phyloP scores from a whole-genome alignment of 1,140 invertebrate genomes.

The Neomicropteryx cornuta region DNA sequence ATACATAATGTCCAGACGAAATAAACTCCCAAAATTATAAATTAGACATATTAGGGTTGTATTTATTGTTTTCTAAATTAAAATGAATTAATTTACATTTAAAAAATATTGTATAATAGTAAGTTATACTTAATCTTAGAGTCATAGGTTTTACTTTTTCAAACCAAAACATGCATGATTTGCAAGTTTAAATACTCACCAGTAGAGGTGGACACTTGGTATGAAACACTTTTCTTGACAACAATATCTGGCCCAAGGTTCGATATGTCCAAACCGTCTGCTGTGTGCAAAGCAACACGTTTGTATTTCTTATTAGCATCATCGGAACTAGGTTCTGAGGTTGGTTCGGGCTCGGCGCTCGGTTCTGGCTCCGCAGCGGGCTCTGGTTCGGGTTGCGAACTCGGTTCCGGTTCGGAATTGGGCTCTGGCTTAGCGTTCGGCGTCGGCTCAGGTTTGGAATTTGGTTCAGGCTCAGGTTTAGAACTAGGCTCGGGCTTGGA shows the following conservation, averaged over 20 bases:
- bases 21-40: no score
- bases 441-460: constrained; percentile 28
- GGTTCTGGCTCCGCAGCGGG: constrained; percentile 17
- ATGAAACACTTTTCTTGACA: constrained; percentile 61
- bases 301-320: constrained; percentile 31
- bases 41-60: no score
- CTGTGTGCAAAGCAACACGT: constrained; percentile 37
- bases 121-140: no score
- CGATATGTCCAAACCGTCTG: constrained; percentile 33
- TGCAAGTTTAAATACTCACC: no score
- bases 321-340: constrained; percentile 21
- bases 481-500: constrained; percentile 19
- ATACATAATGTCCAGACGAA: no score
- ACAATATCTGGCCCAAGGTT: constrained; percentile 44
- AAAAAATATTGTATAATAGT: no score
- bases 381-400: constrained; percentile 21
- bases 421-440: constrained; percentile 30
- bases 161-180: no score
- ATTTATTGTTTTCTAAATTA: no score
- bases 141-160: no score
- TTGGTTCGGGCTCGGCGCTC: constrained; percentile 21
- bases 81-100: no score
- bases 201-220: constrained; percentile 59
- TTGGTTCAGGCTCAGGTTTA: constrained; percentile 23
- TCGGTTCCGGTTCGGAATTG: constrained; percentile 25